Conservation (phyloP, 2,797 vertebrate genomes). For the Nannoperca obscura region DNA sequence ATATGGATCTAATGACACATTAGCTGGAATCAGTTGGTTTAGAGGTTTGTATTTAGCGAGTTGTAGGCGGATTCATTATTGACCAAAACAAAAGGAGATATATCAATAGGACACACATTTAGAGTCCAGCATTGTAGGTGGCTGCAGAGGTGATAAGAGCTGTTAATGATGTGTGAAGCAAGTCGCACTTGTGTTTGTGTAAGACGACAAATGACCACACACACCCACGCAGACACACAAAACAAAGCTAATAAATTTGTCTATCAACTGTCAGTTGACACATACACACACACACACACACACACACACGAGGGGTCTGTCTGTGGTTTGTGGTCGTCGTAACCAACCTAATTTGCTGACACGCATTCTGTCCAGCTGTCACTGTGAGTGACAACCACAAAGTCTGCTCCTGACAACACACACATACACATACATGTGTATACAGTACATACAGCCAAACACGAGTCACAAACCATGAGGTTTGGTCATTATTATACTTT, state of each 20-base stretch:
- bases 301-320: background rate
- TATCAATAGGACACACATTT: slow-evolving; percentile 26
- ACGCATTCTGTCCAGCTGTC: slow-evolving; percentile 56
- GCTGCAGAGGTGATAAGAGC: slow-evolving; percentile 45
- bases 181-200: slow-evolving; percentile 29
- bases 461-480: background rate
- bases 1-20: background rate
- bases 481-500: background rate
- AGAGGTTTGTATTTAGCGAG: background rate
- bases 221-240: slow-evolving; percentile 25
- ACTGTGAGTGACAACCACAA: slow-evolving; percentile 29
- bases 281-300: slow-evolving; percentile 20
- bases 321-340: slow-evolving; percentile 5
- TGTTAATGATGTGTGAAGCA: slow-evolving; percentile 56
- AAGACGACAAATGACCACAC: slow-evolving; percentile 38
- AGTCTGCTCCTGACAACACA: background rate
- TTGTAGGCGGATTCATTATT: background rate
- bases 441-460: background rate
- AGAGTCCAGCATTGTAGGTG: slow-evolving; percentile 11
- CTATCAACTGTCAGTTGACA: background rate
- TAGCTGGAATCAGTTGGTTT: background rate
- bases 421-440: background rate
- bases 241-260: slow-evolving; percentile 32
- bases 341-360: slow-evolving; percentile 14
- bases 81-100: background rate